These are phyloP conservation scores for Catalaphyllia jardinei DNA, from an alignment of 64 coral and sea anemone genomes.

Conservation along the genomic window DNA sequence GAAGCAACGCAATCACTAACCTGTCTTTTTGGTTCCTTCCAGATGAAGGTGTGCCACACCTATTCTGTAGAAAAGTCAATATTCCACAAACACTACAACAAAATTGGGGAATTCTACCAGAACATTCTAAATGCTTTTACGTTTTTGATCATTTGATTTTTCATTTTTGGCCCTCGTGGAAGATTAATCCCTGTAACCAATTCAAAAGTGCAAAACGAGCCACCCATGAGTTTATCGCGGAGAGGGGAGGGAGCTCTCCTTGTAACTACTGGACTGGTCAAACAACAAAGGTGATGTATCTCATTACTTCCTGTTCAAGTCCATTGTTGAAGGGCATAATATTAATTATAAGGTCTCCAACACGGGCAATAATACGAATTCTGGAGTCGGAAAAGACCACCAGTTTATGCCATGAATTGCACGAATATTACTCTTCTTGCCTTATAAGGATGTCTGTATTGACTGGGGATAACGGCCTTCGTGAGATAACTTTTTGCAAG, in stretches of 20 bases:
- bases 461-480: too few species aligned
- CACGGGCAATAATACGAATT: too few species aligned
- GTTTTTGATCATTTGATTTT: not conserved
- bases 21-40: not conserved
- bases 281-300: slow-evolving; percentile 4
- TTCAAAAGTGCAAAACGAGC: not conserved
- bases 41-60: not conserved
- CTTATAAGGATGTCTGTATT: not conserved
- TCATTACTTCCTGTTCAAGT: slow-evolving; percentile 62
- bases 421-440: not conserved
- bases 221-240: slow-evolving; percentile 23
- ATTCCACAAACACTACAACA: slow-evolving; percentile 23
- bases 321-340: slow-evolving; percentile 33
- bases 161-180: not conserved
- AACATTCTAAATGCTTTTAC: slow-evolving; percentile 5
- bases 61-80: not conserved
- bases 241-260: slow-evolving; percentile 50
- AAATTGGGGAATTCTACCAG: slow-evolving; percentile 34
- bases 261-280: slow-evolving; percentile 27
- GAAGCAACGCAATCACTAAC: too few species aligned
- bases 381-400: too few species aligned
- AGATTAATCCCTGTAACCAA: slow-evolving; percentile 8
- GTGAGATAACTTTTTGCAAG: too few species aligned
- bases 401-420: not conserved
- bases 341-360: not conserved